phyloP scores from a whole-genome alignment of 2,888 invertebrate genomes.

The Mesorhabditis sp. region DNA sequence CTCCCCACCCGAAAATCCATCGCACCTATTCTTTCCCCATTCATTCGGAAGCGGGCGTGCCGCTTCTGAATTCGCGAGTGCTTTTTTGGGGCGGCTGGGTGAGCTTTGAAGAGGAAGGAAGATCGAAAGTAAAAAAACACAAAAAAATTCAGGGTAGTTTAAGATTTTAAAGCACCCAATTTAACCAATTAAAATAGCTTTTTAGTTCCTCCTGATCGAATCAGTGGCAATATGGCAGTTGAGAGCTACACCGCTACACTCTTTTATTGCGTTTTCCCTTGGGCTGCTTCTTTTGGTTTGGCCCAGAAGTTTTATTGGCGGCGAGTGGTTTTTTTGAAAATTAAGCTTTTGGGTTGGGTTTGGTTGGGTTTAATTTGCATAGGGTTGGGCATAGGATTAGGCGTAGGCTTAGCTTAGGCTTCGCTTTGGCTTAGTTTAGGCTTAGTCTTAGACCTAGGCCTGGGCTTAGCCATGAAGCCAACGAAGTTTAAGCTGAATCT shows the following conservation, averaged over 20 bases:
- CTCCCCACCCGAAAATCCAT: too few species aligned
- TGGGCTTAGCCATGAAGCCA: not conserved
- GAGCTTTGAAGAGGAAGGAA: too few species aligned
- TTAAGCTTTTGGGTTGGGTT: not conserved
- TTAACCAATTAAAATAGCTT: not conserved
- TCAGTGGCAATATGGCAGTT: not conserved
- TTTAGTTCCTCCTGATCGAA: not conserved
- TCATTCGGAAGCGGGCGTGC: too few species aligned
- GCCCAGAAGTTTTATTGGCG: constrained; percentile 1
- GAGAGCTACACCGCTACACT: not conserved
- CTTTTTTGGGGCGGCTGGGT: too few species aligned
- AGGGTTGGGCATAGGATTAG: not conserved
- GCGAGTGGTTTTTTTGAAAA: not conserved
- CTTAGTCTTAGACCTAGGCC: not conserved
- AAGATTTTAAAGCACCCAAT: not conserved
- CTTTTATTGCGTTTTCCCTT: not conserved
- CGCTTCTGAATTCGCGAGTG: too few species aligned
- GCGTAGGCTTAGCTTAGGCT: not conserved
- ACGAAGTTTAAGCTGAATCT: not conserved
- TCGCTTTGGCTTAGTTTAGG: too few species aligned
- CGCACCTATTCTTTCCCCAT: too few species aligned
- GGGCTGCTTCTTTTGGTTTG: not conserved
- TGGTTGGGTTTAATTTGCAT: not conserved
- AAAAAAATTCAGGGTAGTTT: too few species aligned
- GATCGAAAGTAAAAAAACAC: too few species aligned